A percentile compares a stretch with the other conserved stretches of the same genome.
These are phyloP conservation scores for Melozone crissalis DNA, from an alignment of 2,113 vertebrate genomes.

Conservation along the genomic window DNA sequence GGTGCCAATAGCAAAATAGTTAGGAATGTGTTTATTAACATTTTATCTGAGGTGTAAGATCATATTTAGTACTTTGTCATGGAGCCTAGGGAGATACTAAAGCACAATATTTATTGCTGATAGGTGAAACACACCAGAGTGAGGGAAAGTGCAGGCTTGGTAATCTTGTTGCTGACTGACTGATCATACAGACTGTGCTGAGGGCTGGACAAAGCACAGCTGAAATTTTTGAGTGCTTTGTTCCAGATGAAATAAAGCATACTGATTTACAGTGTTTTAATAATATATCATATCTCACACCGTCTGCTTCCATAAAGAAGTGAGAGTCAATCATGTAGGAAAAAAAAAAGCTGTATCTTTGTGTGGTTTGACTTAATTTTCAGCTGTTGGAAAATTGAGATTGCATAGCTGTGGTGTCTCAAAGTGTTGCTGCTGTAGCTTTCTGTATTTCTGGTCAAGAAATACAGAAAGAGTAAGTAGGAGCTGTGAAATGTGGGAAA, in stretches of 20 bases:
- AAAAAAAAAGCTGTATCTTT: background rate
- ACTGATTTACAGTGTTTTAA: background rate
- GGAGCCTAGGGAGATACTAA: background rate
- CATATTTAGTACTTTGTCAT: background rate
- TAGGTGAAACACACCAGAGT: rapidly evolving
- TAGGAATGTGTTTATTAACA: background rate
- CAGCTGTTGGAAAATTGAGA: background rate
- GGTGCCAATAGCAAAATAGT: background rate
- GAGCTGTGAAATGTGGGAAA: background rate
- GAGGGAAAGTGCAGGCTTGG: background rate
- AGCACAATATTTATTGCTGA: background rate
- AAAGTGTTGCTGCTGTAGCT: background rate
- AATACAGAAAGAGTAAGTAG: background rate
- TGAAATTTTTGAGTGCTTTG: background rate
- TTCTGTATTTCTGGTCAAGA: background rate
- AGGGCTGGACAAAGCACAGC: background rate
- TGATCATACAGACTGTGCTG: background rate
- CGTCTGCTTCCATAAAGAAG: background rate
- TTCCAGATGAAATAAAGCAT: background rate
- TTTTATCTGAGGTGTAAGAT: background rate
- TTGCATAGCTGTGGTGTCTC: background rate
- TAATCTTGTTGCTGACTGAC: background rate
- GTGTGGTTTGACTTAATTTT: background rate
- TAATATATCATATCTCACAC: background rate
- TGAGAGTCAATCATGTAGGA: background rate